Evolutionary conservation across 2,113 vertebrate species (phyloP), one percentile per base, ranked within the genome.

Genomic region (Raphicerus campestris): DNA sequence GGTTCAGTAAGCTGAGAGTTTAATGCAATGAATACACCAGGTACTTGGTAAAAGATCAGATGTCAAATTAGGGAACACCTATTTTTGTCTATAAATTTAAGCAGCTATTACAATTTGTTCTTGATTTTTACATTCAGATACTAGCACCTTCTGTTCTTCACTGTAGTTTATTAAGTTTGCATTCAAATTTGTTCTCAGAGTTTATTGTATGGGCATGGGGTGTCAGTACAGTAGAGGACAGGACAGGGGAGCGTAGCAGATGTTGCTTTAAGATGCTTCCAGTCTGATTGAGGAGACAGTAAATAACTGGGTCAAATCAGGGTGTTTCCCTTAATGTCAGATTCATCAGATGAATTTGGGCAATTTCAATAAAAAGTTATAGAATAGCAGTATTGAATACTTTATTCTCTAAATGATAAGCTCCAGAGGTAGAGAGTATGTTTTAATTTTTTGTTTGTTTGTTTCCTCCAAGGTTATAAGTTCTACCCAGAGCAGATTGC

Each of bases 21-120:
- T 88, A 47, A 35, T 73, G 14, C 58, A 84, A 58, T 55, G 16
- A 73, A 35, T 85, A 49, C 84, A 24, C 30, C 58, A 75, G 3
- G 47, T 87, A 73, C 15, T 84, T 87, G 39, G 47, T 83, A 92
- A 80, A 94, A 95, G 14, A 89, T 85, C 53, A 78, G 58, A 24
- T 89, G 22, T 92, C 81, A 93, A 94, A 87, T 84, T 90, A 96
- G 75, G 56, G 80, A 96, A 85, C 11, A 75, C 9, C 19, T 60
- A 42, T 86, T 97, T 97, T 92, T 94, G 17, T 87, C n/a, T 95
- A 26, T 83, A 55, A 95, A 92, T 90, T 87, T 89, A 94, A 90
- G 63, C 39, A 94, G 3, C 35, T 89, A 8, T 94, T 45, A 94
- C 51, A 96, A 47, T 81, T 92, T 93, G 82, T 87, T 88, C 20